A percentile compares a stretch with the other conserved stretches of the same genome.
phyloP scores from a whole-genome alignment of 2,888 invertebrate species.

The Leucozona laternaria region DNA sequence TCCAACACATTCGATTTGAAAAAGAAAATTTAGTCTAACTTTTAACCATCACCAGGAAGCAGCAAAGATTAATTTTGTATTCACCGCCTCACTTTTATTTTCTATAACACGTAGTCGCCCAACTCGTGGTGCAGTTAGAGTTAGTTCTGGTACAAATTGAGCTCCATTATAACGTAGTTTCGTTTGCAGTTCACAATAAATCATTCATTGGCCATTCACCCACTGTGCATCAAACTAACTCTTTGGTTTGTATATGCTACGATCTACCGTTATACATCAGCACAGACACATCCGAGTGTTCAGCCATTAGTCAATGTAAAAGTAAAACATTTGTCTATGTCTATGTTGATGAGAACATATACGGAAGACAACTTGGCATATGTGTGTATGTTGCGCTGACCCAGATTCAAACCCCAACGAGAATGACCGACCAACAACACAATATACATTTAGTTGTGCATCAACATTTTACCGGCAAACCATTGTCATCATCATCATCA shows the following conservation, averaged over 20 bases:
- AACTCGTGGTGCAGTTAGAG: background rate
- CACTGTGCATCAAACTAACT: conserved; percentile 28
- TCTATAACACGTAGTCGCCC: conserved; percentile 1
- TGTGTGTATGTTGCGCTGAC: conserved; percentile 31
- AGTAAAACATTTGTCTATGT: conserved; percentile 40
- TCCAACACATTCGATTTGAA: background rate
- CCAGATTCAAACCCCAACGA: conserved; percentile 44
- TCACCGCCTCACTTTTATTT: conserved; percentile 18
- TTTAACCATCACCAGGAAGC: background rate
- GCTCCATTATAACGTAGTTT: conserved; percentile 2
- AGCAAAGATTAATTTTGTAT: background rate
- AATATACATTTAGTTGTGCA: conserved; percentile 29
- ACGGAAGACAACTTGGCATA: conserved; percentile 15
- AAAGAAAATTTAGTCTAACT: background rate
- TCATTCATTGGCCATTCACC: conserved; percentile 43
- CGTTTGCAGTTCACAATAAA: conserved; percentile 35
- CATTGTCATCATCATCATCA: conserved; percentile 23
- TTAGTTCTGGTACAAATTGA: conserved; percentile 6
- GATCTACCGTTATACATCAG: background rate
- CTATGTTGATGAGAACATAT: conserved; percentile 28
- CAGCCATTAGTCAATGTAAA: conserved; percentile 23
- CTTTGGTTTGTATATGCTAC: background rate
- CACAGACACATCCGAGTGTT: background rate
- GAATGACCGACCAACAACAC: conserved; percentile 20
- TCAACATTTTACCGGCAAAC: conserved; percentile 30